Evolutionary conservation across 2,888 invertebrate genomes (phyloP).

Genomic region (Eulithis testata): DNA sequence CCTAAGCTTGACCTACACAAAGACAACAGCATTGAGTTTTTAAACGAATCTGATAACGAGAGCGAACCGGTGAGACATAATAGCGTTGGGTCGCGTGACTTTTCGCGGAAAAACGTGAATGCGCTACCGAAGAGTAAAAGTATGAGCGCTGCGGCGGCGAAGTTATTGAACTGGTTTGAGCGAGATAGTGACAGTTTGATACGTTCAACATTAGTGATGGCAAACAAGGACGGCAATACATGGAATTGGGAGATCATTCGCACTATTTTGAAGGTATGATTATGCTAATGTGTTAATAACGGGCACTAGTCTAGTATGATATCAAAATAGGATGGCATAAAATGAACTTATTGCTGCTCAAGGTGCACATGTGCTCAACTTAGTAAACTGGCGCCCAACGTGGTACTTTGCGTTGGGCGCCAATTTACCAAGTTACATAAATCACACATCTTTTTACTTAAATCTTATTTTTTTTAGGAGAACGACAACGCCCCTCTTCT

Average conservation of each 20-base stretch:
- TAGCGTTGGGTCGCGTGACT: constrained; percentile 74
- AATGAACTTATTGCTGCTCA: no score
- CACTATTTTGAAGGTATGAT: constrained; percentile 88
- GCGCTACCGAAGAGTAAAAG: constrained; percentile 80
- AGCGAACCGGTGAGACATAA: constrained; percentile 68
- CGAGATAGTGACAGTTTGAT: constrained; percentile 88
- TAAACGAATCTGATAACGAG: constrained; percentile 75
- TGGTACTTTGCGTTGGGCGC: no score
- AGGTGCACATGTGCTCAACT: no score
- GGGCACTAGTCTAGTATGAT: no score
- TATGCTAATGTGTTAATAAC: not conserved
- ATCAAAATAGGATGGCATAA: no score
- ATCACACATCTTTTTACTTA: no score
- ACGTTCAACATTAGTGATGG: constrained; percentile 92
- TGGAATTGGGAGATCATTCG: constrained; percentile 98
- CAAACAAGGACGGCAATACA: constrained; percentile 90
- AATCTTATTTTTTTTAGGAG: constrained; percentile 54
- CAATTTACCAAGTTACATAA: no score
- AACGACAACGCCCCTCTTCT: constrained; percentile 62
- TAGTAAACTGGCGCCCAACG: no score
- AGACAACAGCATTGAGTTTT: constrained; percentile 71
- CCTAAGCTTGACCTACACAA: constrained; percentile 56
- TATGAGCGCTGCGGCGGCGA: constrained; percentile 73
- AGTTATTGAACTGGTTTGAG: constrained; percentile 83
- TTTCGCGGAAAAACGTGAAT: constrained; percentile 75